Conservation (phyloP, 2,797 vertebrate species). For the Spondyliosoma cantharus region DNA sequence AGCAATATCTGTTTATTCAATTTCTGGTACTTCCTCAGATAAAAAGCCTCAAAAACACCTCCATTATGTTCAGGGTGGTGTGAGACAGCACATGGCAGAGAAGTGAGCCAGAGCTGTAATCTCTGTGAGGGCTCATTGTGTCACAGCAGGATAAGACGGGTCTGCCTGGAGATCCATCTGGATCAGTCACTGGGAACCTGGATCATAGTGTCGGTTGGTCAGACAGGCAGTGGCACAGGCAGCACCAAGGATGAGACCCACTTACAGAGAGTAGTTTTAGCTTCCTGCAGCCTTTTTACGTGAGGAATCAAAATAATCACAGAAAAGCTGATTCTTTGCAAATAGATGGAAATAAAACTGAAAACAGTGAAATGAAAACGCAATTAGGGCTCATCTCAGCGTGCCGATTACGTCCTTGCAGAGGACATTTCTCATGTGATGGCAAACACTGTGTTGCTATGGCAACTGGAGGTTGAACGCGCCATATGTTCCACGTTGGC, state of each 20-base stretch:
- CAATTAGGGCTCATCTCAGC: slow-evolving; percentile 33
- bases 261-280: background rate
- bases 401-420: slow-evolving; percentile 32
- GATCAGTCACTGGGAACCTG: slow-evolving; percentile 49
- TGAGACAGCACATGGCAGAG: slow-evolving; percentile 48
- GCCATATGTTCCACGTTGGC: slow-evolving; percentile 77
- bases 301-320: background rate
- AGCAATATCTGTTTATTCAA: background rate
- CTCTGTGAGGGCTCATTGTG: slow-evolving; percentile 41
- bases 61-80: background rate
- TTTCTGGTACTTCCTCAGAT: background rate
- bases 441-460: slow-evolving; percentile 80
- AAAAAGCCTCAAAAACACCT: background rate
- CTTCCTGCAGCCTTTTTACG: background rate
- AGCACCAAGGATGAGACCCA: slow-evolving; percentile 13
- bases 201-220: slow-evolving; percentile 51
- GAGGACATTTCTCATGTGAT: slow-evolving; percentile 57
- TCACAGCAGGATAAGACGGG: slow-evolving; percentile 64
- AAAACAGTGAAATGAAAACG: slow-evolving; percentile 5
- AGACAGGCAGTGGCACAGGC: slow-evolving; percentile 24
- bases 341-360: slow-evolving; percentile 5
- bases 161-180: slow-evolving; percentile 62
- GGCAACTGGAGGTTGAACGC: slow-evolving; percentile 68
- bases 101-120: slow-evolving; percentile 50
- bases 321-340: background rate